Evolutionary conservation across 1,140 invertebrate species (phyloP), one percentile per base, ranked within the genome.

Genomic region (Periplaneta americana): DNA sequence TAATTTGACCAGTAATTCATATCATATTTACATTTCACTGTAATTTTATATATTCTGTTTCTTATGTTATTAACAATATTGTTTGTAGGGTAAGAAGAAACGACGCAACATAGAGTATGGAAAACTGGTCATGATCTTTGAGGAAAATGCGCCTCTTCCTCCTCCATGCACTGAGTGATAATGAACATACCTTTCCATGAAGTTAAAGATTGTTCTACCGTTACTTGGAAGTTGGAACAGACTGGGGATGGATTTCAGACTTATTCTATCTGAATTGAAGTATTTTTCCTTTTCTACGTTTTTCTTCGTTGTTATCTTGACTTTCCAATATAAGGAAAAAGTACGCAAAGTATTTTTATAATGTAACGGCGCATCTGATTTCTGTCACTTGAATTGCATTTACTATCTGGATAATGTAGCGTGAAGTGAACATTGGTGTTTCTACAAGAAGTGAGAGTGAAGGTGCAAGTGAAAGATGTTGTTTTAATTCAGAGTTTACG

Each of bases 101-200:
- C 89, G 89, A 79, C 85, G 86, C 3, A 88, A 89, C 22, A 82
- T 85, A 57, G 87, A 87, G 28, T 91, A 90, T 84, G 90, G 88
- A 82, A 91, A 91, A 80, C 84, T 92, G 77, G 88, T 90, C 5
- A 90, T 92, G 84, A 85, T 89, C 75, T 92, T 91, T 84, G 92
- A 92, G 86, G 92, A 92, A 86, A 89, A 93, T 83, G 90, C 91
- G 0, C 91, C 91, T 0, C 85, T 92, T 74, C 91, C 91, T 0
- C 85, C 89, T 2, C 87, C 90, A n/a, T 13, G 66, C 18, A 35
- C 66, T 13, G 10, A 80, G 18, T 80, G 77, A 78, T 37, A 33
- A n/a, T 31, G 32, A 13, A n/a, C 5, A 28, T 0, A 28, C 1
- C 1, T 8, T 66, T 66, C 13, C 6, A n/a, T n/a, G 22, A 4